These are phyloP conservation scores for Corythornis madagascariensis DNA, from an alignment of 2,113 vertebrate species.

Conservation along the genomic window DNA sequence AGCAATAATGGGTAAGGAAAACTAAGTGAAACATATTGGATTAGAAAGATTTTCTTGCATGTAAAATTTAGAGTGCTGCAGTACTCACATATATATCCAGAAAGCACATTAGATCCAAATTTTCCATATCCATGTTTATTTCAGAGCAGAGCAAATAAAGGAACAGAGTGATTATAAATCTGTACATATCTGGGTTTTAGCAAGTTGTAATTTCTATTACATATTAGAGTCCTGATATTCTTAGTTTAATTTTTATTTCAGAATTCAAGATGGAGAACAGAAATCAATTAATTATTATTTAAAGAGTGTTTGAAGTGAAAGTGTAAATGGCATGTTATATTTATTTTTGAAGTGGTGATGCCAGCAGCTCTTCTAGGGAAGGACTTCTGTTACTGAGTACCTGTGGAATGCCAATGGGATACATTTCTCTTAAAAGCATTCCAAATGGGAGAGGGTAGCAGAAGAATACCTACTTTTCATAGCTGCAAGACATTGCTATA, in stretches of 20 bases:
- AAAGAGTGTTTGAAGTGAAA: not conserved
- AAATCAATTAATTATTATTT: not conserved
- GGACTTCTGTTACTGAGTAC: not conserved
- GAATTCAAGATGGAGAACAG: not conserved
- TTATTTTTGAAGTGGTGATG: not conserved
- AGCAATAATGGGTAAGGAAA: not conserved
- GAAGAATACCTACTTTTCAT: not conserved
- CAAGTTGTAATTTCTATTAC: not conserved
- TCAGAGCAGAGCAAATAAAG: not conserved
- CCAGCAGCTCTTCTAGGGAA: not conserved
- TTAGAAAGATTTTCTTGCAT: not conserved
- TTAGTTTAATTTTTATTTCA: not conserved
- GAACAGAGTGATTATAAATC: not conserved
- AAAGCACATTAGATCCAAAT: not conserved
- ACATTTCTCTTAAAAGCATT: not conserved
- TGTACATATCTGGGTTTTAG: not conserved
- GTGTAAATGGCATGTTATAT: not conserved
- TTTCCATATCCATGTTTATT: not conserved
- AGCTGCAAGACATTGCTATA: not conserved
- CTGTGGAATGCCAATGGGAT: accelerated
- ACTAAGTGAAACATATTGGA: not conserved
- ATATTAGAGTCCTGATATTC: not conserved
- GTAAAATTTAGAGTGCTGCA: not conserved
- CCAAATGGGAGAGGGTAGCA: not conserved
- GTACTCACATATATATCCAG: not conserved